These are phyloP conservation scores for Oligia fasciuncula DNA, from an alignment of 2,888 invertebrate species.

Conservation along the genomic window DNA sequence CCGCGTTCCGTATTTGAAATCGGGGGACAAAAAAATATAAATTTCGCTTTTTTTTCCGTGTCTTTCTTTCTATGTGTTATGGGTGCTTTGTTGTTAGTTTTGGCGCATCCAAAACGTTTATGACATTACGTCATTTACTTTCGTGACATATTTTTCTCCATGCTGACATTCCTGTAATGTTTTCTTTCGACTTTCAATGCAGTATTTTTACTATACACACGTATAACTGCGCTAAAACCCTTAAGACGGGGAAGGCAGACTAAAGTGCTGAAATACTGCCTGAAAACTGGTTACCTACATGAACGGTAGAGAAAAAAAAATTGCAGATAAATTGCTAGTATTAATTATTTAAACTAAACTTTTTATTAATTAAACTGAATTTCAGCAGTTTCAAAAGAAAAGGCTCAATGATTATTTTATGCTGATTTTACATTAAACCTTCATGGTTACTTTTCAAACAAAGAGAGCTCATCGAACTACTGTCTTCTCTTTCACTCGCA, in stretches of 20 bases:
- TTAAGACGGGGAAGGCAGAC: not conserved
- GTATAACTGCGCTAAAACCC: not conserved
- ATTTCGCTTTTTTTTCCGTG: constrained; percentile 39
- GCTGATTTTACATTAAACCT: constrained; percentile 7
- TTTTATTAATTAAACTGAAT: constrained; percentile 10
- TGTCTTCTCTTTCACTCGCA: constrained; percentile 33
- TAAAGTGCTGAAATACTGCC: constrained; percentile 11
- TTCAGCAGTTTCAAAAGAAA: constrained; percentile 20
- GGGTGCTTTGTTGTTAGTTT: constrained; percentile 31
- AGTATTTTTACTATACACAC: constrained; percentile 22
- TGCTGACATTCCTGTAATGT: not conserved
- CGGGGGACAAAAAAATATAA: constrained; percentile 60
- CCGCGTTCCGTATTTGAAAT: constrained; percentile 71
- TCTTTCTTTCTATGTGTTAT: constrained; percentile 21
- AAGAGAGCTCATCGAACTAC: not conserved
- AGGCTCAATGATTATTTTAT: constrained; percentile 14
- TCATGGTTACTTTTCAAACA: constrained; percentile 29
- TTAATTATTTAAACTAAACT: not conserved
- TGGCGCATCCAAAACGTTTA: constrained; percentile 38
- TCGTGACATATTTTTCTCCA: not conserved
- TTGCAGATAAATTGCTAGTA: not conserved
- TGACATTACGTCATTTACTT: not conserved
- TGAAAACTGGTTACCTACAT: constrained; percentile 4
- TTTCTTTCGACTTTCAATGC: constrained; percentile 23
- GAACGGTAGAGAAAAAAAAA: not conserved